phyloP scores from a whole-genome alignment of 2,797 vertebrate genomes.

The Hoplostethus mediterraneus region DNA sequence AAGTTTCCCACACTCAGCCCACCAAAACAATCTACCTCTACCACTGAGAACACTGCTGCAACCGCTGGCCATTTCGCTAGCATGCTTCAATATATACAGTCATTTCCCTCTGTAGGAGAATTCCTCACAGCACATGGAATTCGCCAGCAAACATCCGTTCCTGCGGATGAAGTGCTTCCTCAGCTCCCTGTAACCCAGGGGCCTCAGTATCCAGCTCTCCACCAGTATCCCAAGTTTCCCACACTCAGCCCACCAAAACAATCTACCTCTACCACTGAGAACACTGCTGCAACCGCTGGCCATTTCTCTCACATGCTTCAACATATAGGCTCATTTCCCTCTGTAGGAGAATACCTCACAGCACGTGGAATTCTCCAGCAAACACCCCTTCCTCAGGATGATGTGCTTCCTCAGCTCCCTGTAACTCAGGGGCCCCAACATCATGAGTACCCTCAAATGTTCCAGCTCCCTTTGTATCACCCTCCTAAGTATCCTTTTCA shows the following conservation, averaged over 20 bases:
- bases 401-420: background rate
- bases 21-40: background rate
- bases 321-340: too few relatives aligned
- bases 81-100: slow-evolving; percentile 16
- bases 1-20: slow-evolving; percentile 24
- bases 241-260: too few relatives aligned
- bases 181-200: slow-evolving; percentile 2
- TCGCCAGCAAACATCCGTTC: slow-evolving; percentile 28
- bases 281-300: too few relatives aligned
- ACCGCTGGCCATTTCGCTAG: background rate
- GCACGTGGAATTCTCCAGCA: too few relatives aligned
- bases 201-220: slow-evolving; percentile 17
- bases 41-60: slow-evolving; percentile 9
- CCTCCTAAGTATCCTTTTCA: background rate
- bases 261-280: too few relatives aligned
- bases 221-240: slow-evolving; percentile 25
- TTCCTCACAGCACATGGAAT: slow-evolving; percentile 37
- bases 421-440: slow-evolving; percentile 2
- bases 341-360: too few relatives aligned
- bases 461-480: slow-evolving; percentile 40
- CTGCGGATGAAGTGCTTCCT: slow-evolving; percentile 21
- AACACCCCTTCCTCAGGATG: too few relatives aligned
- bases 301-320: too few relatives aligned
- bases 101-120: slow-evolving; percentile 16
- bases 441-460: slow-evolving; percentile 15